These are phyloP conservation scores for Ephydatia muelleri DNA, from an alignment of 37 sponge, comb jelly and placozoan genomes.

Conservation along the genomic window DNA sequence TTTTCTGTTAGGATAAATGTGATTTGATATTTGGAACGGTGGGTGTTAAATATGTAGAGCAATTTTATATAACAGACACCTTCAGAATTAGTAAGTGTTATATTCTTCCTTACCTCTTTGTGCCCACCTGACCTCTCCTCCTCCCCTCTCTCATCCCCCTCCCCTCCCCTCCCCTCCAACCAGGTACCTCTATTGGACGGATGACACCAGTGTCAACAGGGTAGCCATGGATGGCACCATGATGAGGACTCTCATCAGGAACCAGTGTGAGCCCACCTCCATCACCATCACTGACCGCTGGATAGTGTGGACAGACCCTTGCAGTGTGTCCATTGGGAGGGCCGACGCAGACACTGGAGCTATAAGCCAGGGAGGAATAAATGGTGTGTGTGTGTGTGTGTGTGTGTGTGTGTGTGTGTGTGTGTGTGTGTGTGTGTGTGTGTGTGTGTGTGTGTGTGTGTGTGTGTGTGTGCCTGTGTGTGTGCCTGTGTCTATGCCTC, in stretches of 20 bases:
- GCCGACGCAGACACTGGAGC: neutral
- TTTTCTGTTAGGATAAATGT: too few relatives aligned
- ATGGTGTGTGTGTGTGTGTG: slow-evolving; percentile 19
- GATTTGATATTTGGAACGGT: too few relatives aligned
- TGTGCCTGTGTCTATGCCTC: neutral
- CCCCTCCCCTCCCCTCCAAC: neutral
- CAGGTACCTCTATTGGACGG: neutral
- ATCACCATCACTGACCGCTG: neutral
- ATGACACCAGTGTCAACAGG: neutral
- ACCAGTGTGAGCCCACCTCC: neutral
- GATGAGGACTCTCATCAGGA: neutral
- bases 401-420: slow-evolving; percentile 20
- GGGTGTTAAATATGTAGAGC: too few relatives aligned
- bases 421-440: slow-evolving; percentile 33
- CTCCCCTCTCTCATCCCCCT: neutral
- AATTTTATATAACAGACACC: too few relatives aligned
- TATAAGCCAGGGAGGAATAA: neutral
- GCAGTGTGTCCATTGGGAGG: neutral
- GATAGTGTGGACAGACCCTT: neutral
- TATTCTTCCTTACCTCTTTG: neutral
- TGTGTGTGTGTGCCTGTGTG: neutral
- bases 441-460: slow-evolving; percentile 8
- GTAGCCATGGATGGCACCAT: neutral
- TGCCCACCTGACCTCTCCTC: neutral
- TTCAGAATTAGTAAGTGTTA: too few relatives aligned